Percentiles rank a stretch among this genome's conserved stretches.
These are phyloP conservation scores for Macquaria ambigua DNA, from an alignment of 2,113 vertebrate species.

Conservation along the genomic window DNA sequence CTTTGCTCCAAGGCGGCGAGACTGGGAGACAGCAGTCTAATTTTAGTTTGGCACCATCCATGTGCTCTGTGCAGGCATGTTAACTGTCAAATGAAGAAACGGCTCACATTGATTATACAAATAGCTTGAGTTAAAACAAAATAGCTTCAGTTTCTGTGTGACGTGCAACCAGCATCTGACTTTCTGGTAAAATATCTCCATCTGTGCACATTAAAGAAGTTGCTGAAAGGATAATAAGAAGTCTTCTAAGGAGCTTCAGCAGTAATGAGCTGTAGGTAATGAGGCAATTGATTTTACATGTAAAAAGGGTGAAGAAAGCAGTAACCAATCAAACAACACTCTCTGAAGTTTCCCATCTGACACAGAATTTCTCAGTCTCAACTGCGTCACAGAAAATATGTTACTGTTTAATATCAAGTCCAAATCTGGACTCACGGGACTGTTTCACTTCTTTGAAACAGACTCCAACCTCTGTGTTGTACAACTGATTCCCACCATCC, in stretches of 20 bases:
- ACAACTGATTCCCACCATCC: constrained; percentile 68
- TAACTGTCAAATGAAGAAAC: constrained; percentile 21
- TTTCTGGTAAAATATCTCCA: neutral
- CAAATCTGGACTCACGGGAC: constrained; percentile 61
- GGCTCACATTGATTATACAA: constrained; percentile 14
- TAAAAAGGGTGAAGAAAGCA: constrained; percentile 3
- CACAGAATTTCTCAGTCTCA: constrained; percentile 36
- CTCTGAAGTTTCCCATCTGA: constrained; percentile 36
- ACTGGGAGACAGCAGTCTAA: constrained; percentile 46
- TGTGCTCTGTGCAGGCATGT: constrained; percentile 36
- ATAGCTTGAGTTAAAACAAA: constrained; percentile 6
- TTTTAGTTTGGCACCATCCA: constrained; percentile 64
- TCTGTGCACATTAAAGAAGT: constrained; percentile 7
- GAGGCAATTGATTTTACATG: constrained; percentile 1
- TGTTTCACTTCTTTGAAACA: constrained; percentile 47
- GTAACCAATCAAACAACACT: constrained; percentile 13
- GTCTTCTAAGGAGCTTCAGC: neutral
- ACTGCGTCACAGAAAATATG: constrained; percentile 44
- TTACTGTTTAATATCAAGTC: constrained; percentile 62
- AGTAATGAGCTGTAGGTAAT: constrained; percentile 15
- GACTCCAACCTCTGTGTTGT: constrained; percentile 13
- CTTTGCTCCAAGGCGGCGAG: constrained; percentile 39
- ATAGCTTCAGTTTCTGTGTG: constrained; percentile 13
- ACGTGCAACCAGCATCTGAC: constrained; percentile 11
- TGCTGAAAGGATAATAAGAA: constrained; percentile 17